Evolutionary conservation across 2,113 vertebrate genomes (phyloP), one percentile per base, ranked within the genome.

Genomic region (Paratilapia polleni): DNA sequence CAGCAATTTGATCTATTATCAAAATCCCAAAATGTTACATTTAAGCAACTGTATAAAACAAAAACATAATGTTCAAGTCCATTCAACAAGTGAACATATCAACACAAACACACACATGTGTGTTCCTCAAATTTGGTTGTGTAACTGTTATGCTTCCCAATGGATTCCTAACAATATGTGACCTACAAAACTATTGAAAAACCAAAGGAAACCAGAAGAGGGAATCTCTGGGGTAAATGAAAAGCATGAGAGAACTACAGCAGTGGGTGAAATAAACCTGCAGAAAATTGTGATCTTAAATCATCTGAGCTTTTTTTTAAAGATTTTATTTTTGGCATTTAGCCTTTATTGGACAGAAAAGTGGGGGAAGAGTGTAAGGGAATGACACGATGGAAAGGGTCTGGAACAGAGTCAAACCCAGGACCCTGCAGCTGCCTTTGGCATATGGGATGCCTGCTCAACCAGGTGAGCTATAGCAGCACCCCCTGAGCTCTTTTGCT

Each of bases 151-250:
- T 22, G 22, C 8, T 83, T 52, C 85, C 90, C 19, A 41, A 24
- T 8, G 82, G 20, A 63, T 59, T 19, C 17, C 2, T 56, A 73
- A 34, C 31, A 52, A 6, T 31, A 54, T 34, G 47, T 85, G 84
- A 85, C 84, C 78, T 20, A 83, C 56, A 76, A 83, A 86, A 82
- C 31, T 22, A 80, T 22, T 75, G 36, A 19, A n/a, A 80, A 76
- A 1, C 2, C 15, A 61, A 59, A 13, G 5, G 26, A 77, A 75
- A 60, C 34, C 61, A 70, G 77, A 47, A 41, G 43, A 62, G 7
- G 1, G 4, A 54, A 26, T 77, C 41, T 59, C 34, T 43, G 3
- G 7, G 12, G 58, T 74, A 11, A 63, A 68, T 54, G 19, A 34
- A n/a, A 62, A 47, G 52, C 20, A 60, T 28, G n/a, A 20, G 8